Evolutionary conservation across 2,888 invertebrate species (phyloP).

Genomic region (Cylloceria caligata): DNA sequence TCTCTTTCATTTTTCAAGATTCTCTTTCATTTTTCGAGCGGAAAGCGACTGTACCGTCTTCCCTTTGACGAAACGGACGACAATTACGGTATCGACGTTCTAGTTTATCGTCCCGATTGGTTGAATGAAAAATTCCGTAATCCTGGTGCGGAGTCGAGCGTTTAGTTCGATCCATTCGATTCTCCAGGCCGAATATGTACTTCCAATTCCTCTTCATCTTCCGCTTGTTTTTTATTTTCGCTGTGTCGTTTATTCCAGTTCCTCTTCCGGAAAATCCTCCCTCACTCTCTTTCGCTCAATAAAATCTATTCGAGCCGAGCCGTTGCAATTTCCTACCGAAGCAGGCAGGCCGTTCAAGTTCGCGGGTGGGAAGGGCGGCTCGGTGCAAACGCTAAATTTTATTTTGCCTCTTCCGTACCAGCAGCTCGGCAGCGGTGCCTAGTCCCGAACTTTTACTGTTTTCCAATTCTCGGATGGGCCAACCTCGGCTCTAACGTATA

Average conservation of each 20-base stretch:
- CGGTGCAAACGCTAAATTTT: constrained; percentile 69
- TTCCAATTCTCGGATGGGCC: constrained; percentile 72
- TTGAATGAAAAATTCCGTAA: constrained; percentile 48
- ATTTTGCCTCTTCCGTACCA: constrained; percentile 60
- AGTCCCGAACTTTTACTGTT: constrained; percentile 75
- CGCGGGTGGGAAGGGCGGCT: constrained; percentile 29
- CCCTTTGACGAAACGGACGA: neutral
- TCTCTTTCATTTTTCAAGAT: too few species aligned
- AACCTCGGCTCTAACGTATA: constrained; percentile 28
- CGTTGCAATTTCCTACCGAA: constrained; percentile 68
- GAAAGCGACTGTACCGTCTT: neutral
- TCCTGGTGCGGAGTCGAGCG: constrained; percentile 57
- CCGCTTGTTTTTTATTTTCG: constrained; percentile 21
- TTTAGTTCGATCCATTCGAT: constrained; percentile 59
- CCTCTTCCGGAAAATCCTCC: constrained; percentile 56
- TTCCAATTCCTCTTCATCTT: constrained; percentile 52
- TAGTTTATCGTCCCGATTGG: neutral
- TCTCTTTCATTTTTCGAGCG: neutral
- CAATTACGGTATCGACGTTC: constrained; percentile 17
- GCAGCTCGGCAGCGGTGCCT: constrained; percentile 4
- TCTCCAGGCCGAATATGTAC: constrained; percentile 57
- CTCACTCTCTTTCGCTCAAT: constrained; percentile 74
- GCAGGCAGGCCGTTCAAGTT: constrained; percentile 60
- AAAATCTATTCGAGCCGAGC: constrained; percentile 70
- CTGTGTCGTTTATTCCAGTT: constrained; percentile 52